phyloP scores from a whole-genome alignment of 2,113 vertebrate genomes.

The Leucoraja erinaceus region DNA sequence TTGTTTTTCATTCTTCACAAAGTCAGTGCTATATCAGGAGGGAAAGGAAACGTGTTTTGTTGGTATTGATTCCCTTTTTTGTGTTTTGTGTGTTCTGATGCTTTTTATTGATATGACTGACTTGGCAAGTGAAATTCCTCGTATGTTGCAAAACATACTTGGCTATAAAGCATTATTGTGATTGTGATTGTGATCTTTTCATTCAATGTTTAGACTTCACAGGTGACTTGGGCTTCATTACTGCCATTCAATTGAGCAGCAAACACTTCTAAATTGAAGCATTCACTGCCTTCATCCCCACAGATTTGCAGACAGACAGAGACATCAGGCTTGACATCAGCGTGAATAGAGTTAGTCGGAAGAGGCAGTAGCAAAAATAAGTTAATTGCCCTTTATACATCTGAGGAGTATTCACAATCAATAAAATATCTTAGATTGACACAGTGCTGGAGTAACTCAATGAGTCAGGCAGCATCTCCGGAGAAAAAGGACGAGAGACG shows the following conservation, averaged over 20 bases:
- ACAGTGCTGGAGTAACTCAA: too few species aligned
- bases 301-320: slow-evolving; percentile 1
- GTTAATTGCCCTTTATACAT: background rate
- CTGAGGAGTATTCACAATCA: background rate
- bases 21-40: background rate
- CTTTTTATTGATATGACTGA: too few species aligned
- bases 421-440: background rate
- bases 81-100: too few species aligned
- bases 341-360: background rate
- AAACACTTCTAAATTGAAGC: background rate
- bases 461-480: too few species aligned
- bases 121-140: too few species aligned
- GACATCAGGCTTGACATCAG: background rate
- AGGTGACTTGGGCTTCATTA: background rate
- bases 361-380: background rate
- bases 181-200: background rate
- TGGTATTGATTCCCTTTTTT: background rate
- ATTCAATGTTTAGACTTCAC: background rate
- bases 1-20: background rate
- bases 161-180: too few species aligned
- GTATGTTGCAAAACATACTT: too few species aligned
- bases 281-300: background rate
- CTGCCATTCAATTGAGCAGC: slow-evolving; percentile 20
- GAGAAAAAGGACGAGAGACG: too few species aligned
- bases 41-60: background rate